Evolutionary conservation across 2,888 invertebrate species (phyloP), one percentile per base, ranked within the genome.

Genomic region (Sabatieria punctata): DNA sequence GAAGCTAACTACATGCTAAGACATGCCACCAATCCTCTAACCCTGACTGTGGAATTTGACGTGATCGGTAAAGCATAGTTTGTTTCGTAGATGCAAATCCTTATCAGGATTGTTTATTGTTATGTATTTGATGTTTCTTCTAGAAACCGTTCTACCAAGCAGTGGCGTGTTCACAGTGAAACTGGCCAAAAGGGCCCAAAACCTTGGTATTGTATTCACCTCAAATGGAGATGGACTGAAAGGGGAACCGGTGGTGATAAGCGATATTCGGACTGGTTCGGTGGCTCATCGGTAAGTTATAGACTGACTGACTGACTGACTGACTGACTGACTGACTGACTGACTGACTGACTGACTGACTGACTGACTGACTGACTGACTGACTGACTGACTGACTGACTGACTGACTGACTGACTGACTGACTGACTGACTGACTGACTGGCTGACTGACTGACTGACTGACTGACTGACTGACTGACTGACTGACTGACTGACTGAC

Each of bases 131-230:
- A 23, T 4, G 26, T 3, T 46, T 25, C 24, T 43, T 51, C 18
- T 55, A 11, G 86, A 88, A 55, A 78, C 85, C 0, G 85, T 88
- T 39, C 82, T 86, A 52, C 85, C 88, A 1, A 80, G 83, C 4
- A 82, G 83, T 56, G 88, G 88, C 0, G 79, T 85, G 0, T 89
- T 88, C 63, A 82, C 80, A 52, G 86, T 93, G 0, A 83, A 85
- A 66, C 72, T 91, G 43, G 80, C 84, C 4, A 72, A 71, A 55
- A 65, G 67, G 52, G 78, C 79, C 36, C 60, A 60, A 11, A 85
- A 85, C 3, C 72, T 91, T 15, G 91, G 91, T 2, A 78, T 91
- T 35, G 86, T 85, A n/a, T 80, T 89, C 6, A n/a, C n/a, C n/a
- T n/a, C n/a, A n/a, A 43, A 46, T 18, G 48, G 48, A 36, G 43